Evolutionary conservation across 2,797 vertebrate species (phyloP).

Genomic region (Coregonus suidteri): DNA sequence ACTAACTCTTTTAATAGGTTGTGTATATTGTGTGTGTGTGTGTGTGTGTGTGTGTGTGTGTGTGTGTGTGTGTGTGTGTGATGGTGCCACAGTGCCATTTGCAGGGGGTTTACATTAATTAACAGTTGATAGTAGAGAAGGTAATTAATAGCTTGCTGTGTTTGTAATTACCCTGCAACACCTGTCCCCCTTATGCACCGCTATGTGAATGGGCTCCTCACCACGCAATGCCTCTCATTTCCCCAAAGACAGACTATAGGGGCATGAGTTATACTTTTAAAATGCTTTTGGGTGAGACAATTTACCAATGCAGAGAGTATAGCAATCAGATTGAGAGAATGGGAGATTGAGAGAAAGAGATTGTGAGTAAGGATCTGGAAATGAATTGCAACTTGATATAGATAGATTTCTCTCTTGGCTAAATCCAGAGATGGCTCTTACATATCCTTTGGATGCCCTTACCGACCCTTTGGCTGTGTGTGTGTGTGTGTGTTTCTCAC

Average conservation of each 20-base stretch:
- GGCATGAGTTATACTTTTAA: constrained; percentile 58
- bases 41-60: constrained; percentile 1
- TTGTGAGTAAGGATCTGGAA: constrained; percentile 25
- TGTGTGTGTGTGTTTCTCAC: constrained; percentile 28
- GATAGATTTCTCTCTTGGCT: neutral
- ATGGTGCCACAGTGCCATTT: constrained; percentile 53
- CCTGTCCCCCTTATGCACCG: constrained; percentile 52
- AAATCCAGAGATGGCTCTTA: constrained; percentile 22
- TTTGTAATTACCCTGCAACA: constrained; percentile 73
- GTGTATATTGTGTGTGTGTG: constrained; percentile 13
- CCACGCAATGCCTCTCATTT: constrained; percentile 46
- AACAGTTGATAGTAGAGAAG: constrained; percentile 69
- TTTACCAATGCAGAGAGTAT: neutral
- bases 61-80: neutral
- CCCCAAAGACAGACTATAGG: constrained; percentile 41
- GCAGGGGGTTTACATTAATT: constrained; percentile 69
- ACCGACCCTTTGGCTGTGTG: constrained; percentile 42
- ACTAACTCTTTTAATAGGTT: constrained; percentile 28
- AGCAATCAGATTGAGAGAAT: neutral
- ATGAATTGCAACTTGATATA: neutral
- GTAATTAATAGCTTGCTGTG: constrained; percentile 77
- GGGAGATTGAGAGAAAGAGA: constrained; percentile 36
- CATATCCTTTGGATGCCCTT: constrained; percentile 41
- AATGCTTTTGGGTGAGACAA: constrained; percentile 17
- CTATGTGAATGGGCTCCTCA: constrained; percentile 40